Evolutionary conservation across 2,113 vertebrate genomes (phyloP).

Genomic region (Bungarus multicinctus): DNA sequence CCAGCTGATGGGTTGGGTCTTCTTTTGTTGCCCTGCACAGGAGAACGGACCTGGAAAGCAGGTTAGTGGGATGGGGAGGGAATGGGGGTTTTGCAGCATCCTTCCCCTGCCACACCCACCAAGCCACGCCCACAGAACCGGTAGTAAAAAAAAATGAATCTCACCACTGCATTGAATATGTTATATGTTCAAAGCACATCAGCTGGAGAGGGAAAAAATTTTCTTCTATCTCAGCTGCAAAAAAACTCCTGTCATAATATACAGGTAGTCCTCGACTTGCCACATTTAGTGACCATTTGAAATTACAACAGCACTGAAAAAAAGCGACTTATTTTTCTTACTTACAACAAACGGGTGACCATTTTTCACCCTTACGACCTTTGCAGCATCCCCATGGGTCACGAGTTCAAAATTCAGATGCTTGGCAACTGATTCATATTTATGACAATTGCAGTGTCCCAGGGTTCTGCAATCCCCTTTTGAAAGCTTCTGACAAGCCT

Average conservation of each 20-base stretch:
- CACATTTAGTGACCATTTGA: background rate
- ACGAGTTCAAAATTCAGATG: background rate
- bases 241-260: background rate
- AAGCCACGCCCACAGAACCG: no score
- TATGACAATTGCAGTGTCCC: background rate
- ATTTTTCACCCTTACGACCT: background rate
- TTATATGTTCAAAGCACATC: background rate
- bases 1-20: no score
- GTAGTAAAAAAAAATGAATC: no score
- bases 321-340: background rate
- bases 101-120: no score
- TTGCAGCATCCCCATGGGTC: background rate
- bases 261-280: background rate
- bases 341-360: no score
- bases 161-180: background rate
- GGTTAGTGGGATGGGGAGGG: no score
- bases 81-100: no score
- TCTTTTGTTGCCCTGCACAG: no score
- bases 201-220: background rate
- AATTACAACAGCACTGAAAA: background rate
- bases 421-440: background rate
- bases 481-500: background rate
- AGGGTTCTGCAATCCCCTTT: background rate
- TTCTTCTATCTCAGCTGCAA: background rate
- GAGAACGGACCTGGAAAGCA: no score